Evolutionary conservation across 2,113 vertebrate species (phyloP).

Genomic region (Nycticorax nycticorax): DNA sequence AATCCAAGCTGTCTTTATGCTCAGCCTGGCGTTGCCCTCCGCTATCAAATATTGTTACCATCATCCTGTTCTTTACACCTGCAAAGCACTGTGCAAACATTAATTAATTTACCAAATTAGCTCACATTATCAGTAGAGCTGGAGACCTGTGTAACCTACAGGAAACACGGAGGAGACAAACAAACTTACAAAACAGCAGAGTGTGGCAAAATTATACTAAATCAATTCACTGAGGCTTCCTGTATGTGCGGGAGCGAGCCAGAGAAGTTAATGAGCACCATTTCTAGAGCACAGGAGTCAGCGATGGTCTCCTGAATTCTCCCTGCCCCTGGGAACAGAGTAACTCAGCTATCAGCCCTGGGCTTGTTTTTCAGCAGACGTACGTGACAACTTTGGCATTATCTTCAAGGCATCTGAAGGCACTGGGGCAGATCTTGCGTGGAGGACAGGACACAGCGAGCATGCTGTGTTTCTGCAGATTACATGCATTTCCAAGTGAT

Average conservation of each 20-base stretch:
- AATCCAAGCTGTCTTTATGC: not conserved
- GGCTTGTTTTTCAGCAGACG: not conserved
- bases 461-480: not conserved
- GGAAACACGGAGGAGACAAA: not conserved
- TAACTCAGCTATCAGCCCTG: not conserved
- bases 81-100: not conserved
- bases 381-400: not conserved
- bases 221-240: not conserved
- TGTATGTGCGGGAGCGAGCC: not conserved
- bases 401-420: not conserved
- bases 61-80: not conserved
- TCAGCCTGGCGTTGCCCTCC: not conserved
- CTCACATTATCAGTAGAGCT: not conserved
- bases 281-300: not conserved
- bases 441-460: not conserved
- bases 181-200: not conserved
- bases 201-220: not conserved
- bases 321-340: not conserved
- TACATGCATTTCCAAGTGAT: not conserved
- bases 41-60: not conserved
- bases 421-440: not conserved
- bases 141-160: not conserved
- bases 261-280: not conserved
- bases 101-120: slow-evolving; percentile 22
- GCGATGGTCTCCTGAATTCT: not conserved